Percentiles rank a stretch among this genome's conserved stretches.
These are phyloP conservation scores for Dorcus hopei DNA, from an alignment of 2,888 invertebrate species.

Conservation along the genomic window DNA sequence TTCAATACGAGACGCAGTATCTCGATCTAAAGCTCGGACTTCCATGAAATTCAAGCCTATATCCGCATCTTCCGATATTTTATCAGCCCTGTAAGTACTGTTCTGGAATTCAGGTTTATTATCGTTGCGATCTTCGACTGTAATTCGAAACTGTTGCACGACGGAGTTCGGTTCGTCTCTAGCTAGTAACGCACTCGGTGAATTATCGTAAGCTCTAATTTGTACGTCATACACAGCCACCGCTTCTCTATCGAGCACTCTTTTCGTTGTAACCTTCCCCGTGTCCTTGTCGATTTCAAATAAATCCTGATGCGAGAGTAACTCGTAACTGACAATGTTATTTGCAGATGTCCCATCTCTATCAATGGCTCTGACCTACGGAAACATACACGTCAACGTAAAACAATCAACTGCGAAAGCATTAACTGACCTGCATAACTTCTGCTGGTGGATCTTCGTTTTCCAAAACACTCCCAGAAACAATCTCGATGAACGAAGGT, in stretches of 20 bases:
- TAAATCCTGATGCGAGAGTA: slow-evolving; percentile 66
- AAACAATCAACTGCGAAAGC: background rate
- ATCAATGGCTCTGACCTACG: slow-evolving; percentile 68
- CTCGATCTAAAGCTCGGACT: slow-evolving; percentile 83
- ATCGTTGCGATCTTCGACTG: slow-evolving; percentile 94
- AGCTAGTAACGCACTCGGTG: slow-evolving; percentile 71
- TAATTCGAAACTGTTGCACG: slow-evolving; percentile 81
- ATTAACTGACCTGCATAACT: slow-evolving; percentile 70
- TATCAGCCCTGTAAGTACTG: slow-evolving; percentile 67
- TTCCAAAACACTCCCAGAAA: slow-evolving; percentile 79
- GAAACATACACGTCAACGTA: background rate
- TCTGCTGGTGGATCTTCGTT: slow-evolving; percentile 79
- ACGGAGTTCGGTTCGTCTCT: slow-evolving; percentile 69
- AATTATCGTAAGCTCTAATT: slow-evolving; percentile 87
- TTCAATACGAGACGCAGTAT: slow-evolving; percentile 81
- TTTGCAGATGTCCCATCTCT: slow-evolving; percentile 79
- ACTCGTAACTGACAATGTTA: slow-evolving; percentile 77
- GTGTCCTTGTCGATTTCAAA: slow-evolving; percentile 82
- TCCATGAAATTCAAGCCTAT: slow-evolving; percentile 79
- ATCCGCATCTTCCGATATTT: slow-evolving; percentile 80
- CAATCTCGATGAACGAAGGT: slow-evolving; percentile 78
- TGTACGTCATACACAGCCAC: slow-evolving; percentile 84
- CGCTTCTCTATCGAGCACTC: slow-evolving; percentile 82
- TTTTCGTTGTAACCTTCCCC: slow-evolving; percentile 82
- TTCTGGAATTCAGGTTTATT: slow-evolving; percentile 88